These are phyloP conservation scores for Gastrophryne carolinensis DNA, from an alignment of 2,797 vertebrate genomes.

Conservation along the genomic window DNA sequence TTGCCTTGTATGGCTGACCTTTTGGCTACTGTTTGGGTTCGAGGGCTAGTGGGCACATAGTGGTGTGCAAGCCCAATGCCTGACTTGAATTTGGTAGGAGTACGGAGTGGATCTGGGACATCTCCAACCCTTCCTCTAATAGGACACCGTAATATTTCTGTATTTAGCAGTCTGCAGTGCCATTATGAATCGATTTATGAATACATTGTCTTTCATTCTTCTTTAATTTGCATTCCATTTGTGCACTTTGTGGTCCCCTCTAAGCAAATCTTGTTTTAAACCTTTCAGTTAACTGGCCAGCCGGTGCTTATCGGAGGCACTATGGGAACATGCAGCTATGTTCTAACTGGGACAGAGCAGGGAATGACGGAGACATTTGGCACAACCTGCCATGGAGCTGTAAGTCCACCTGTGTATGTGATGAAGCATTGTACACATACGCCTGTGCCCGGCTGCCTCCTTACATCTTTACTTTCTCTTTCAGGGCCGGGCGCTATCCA, in stretches of 20 bases:
- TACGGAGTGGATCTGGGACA: too few relatives aligned
- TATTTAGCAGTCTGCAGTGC: too few relatives aligned
- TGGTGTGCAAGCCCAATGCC: too few relatives aligned
- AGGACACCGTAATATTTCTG: too few relatives aligned
- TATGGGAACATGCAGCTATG: conserved; percentile 98
- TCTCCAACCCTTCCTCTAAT: too few relatives aligned
- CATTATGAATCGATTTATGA: too few relatives aligned
- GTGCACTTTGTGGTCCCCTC: not conserved
- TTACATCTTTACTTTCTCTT: not conserved
- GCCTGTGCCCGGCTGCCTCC: not conserved
- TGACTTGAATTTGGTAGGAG: too few relatives aligned
- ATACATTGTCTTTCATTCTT: too few relatives aligned
- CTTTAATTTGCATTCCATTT: not conserved
- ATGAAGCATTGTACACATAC: not conserved
- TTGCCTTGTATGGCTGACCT: too few relatives aligned
- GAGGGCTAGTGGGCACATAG: too few relatives aligned
- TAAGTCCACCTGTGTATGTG: conserved; percentile 62
- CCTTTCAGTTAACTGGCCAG: conserved; percentile 91
- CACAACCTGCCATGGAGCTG: conserved; percentile 96
- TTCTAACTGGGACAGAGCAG: conserved; percentile 92
- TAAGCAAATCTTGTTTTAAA: not conserved
- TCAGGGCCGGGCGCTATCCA: conserved; percentile 91
- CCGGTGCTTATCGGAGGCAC: conserved; percentile 96
- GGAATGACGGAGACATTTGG: conserved; percentile 98
- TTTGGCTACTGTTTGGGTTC: too few relatives aligned